phyloP scores from a whole-genome alignment of 1,140 invertebrate species.

The Drosophila ambigua region DNA sequence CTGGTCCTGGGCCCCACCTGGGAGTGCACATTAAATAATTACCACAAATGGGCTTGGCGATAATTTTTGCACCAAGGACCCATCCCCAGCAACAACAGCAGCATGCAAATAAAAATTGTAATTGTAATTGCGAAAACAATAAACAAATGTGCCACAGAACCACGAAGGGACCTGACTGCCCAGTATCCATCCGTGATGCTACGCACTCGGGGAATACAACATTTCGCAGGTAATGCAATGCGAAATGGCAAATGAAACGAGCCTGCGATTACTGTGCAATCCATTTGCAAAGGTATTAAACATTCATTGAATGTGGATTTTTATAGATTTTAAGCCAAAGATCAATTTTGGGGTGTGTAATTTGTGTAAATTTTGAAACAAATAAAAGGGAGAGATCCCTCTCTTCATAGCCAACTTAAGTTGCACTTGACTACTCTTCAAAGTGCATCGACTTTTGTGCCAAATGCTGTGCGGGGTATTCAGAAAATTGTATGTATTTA shows the following conservation, averaged over 20 bases:
- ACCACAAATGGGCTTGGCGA: conserved; percentile 82
- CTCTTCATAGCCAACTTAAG: too few relatives aligned
- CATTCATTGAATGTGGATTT: not conserved
- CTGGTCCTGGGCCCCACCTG: conserved; percentile 58
- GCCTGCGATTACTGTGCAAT: not conserved
- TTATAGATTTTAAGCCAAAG: not conserved
- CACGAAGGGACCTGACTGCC: conserved; percentile 30
- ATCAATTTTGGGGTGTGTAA: not conserved
- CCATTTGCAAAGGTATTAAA: conserved; percentile 1
- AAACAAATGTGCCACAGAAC: conserved; percentile 73
- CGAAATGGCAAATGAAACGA: not conserved
- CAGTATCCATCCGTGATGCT: conserved; percentile 43
- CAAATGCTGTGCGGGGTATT: conserved; percentile 15
- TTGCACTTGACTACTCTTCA: too few relatives aligned
- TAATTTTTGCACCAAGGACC: conserved; percentile 81
- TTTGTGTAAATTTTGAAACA: too few relatives aligned
- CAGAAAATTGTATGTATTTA: conserved; percentile 75
- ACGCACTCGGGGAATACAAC: conserved; percentile 62
- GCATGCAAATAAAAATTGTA: conserved; percentile 66
- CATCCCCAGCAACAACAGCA: conserved; percentile 2
- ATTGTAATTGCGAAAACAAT: conserved; percentile 83
- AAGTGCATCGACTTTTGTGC: not conserved
- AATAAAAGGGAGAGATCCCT: too few relatives aligned
- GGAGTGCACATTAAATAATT: conserved; percentile 81
- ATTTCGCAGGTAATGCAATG: conserved; percentile 22